Percentiles rank a stretch among this genome's conserved stretches.
Conservation (phyloP, 2,888 invertebrate species). For the Ashinkailepas kermadecensis region DNA sequence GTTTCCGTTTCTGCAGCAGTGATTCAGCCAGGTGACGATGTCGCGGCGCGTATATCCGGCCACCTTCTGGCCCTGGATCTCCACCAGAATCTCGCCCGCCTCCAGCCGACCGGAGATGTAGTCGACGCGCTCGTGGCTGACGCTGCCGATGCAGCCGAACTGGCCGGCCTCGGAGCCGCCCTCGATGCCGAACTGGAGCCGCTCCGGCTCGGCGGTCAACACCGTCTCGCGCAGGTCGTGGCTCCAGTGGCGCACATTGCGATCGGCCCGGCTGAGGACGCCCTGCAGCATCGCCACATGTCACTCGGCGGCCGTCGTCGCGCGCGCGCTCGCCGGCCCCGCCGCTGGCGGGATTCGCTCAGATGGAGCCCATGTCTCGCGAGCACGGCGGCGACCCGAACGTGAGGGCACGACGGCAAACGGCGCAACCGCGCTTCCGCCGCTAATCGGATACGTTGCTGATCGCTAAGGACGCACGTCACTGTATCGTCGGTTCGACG, state of each 20-base stretch:
- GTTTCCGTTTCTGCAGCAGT: slow-evolving; percentile 48
- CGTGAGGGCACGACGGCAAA: not conserved
- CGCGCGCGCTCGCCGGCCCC: not conserved
- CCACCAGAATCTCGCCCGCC: slow-evolving; percentile 40
- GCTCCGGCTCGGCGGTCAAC: slow-evolving; percentile 26
- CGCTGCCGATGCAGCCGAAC: slow-evolving; percentile 30
- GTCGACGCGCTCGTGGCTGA: not conserved
- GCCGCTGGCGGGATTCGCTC: not conserved
- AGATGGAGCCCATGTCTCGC: not conserved
- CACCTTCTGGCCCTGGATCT: slow-evolving; percentile 51
- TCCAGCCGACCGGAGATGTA: slow-evolving; percentile 26
- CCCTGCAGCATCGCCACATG: slow-evolving; percentile 1
- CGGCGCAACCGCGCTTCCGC: not conserved
- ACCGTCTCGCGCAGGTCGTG: slow-evolving; percentile 3
- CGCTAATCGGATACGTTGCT: not conserved
- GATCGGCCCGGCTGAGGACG: not conserved
- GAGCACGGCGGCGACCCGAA: not conserved
- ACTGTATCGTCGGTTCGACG: too few relatives aligned
- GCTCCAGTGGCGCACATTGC: not conserved
- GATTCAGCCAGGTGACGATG: slow-evolving; percentile 48
- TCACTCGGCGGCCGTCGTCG: not conserved
- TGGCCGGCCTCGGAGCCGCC: slow-evolving; percentile 20
- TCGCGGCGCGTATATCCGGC: slow-evolving; percentile 52
- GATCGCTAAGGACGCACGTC: too few relatives aligned
- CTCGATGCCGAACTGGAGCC: slow-evolving; percentile 29